These are phyloP conservation scores for Haliaeetus leucogaster DNA, from an alignment of 2,113 vertebrate species.

Conservation along the genomic window DNA sequence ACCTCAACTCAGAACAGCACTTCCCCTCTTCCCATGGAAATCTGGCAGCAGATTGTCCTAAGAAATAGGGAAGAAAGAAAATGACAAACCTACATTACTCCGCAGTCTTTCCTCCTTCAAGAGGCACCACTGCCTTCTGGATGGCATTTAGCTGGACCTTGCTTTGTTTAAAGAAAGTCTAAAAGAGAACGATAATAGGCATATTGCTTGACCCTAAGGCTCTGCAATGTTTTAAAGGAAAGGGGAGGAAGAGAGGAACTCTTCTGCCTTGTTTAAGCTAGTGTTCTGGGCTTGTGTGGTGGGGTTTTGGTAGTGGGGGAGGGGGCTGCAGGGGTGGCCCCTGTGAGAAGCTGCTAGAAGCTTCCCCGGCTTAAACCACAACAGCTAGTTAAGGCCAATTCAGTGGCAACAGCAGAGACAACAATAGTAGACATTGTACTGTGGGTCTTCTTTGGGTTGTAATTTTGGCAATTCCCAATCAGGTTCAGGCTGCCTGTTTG, in stretches of 20 bases:
- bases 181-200: background rate
- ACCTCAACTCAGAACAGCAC: background rate
- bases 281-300: too few species aligned
- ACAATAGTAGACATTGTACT: background rate
- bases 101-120: background rate
- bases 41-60: background rate
- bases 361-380: too few species aligned
- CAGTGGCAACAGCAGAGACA: background rate
- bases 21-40: background rate
- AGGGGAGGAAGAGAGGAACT: background rate
- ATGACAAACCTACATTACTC: background rate
- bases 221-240: background rate
- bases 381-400: background rate
- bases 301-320: too few species aligned
- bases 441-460: background rate
- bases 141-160: background rate
- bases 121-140: background rate
- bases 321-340: too few species aligned
- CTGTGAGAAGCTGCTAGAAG: too few species aligned
- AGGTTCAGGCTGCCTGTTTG: background rate
- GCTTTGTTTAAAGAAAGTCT: background rate
- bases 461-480: background rate
- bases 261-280: background rate
- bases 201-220: background rate
- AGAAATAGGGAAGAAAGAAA: background rate